These are phyloP conservation scores for Agonopterix arenella DNA, from an alignment of 2,888 invertebrate genomes.

Conservation along the genomic window DNA sequence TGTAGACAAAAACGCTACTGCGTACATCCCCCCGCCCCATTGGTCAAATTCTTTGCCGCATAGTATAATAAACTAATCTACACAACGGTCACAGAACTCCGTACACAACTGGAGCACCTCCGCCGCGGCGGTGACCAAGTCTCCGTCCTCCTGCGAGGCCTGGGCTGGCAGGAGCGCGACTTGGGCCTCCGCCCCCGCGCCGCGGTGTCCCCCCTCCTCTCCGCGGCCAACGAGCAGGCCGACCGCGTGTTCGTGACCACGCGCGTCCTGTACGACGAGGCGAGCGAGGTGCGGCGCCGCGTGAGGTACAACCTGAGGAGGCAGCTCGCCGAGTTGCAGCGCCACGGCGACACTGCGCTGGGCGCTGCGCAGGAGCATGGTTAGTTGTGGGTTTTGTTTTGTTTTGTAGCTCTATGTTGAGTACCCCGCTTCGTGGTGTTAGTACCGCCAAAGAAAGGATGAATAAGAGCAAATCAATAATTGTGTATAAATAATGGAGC, in stretches of 20 bases:
- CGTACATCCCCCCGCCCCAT: no score
- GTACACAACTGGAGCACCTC: slow-evolving; percentile 40
- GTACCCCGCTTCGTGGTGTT: no score
- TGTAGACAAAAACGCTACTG: no score
- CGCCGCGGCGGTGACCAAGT: slow-evolving; percentile 53
- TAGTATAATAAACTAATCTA: no score
- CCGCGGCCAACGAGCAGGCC: slow-evolving; percentile 39
- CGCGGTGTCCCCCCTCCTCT: slow-evolving; percentile 21
- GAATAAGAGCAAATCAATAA: no score
- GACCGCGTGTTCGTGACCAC: slow-evolving; percentile 59
- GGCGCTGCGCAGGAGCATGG: slow-evolving; percentile 83
- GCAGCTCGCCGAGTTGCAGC: slow-evolving; percentile 72
- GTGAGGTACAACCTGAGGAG: slow-evolving; percentile 70
- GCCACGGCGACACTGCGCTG: slow-evolving; percentile 81
- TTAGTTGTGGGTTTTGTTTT: slow-evolving; percentile 21
- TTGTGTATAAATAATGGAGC: no score
- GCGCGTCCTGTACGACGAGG: slow-evolving; percentile 62
- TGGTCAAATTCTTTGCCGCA: no score
- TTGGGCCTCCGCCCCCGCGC: slow-evolving; percentile 37
- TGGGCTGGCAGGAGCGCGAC: slow-evolving; percentile 63
- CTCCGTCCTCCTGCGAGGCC: slow-evolving; percentile 52
- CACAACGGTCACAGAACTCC: slow-evolving; percentile 29
- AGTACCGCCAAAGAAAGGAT: no score
- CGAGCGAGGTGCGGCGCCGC: slow-evolving; percentile 60
- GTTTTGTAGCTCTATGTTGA: no score